phyloP scores from a whole-genome alignment of 2,888 invertebrate genomes.

The Noctua janthe region DNA sequence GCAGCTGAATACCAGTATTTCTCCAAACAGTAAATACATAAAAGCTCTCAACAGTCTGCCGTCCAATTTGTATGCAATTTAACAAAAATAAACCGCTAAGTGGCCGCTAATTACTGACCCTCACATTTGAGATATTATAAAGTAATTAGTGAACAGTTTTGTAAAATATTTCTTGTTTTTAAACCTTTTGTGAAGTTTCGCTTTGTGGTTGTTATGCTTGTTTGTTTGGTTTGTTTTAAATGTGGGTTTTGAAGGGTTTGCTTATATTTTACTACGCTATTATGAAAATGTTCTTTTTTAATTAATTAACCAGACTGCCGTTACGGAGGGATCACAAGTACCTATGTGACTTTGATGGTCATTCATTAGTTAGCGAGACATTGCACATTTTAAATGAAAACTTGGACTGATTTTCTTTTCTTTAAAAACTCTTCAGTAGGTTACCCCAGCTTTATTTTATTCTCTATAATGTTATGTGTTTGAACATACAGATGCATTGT shows the following conservation, averaged over 20 bases:
- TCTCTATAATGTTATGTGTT: background rate
- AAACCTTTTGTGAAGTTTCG: constrained; percentile 37
- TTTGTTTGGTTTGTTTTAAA: constrained; percentile 34
- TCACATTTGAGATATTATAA: constrained; percentile 63
- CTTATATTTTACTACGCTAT: background rate
- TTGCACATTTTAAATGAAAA: background rate
- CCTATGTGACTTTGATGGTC: background rate
- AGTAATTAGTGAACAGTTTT: constrained; percentile 66
- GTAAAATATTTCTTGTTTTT: constrained; percentile 56
- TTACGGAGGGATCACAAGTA: background rate
- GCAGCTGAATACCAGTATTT: constrained; percentile 11
- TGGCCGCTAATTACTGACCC: constrained; percentile 63
- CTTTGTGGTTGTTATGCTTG: constrained; percentile 44
- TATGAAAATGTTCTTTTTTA: background rate
- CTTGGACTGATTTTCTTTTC: background rate
- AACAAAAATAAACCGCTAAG: constrained; percentile 37
- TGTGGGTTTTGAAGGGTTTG: constrained; percentile 1
- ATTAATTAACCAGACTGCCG: background rate
- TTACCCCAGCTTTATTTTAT: background rate
- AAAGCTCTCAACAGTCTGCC: constrained; percentile 24
- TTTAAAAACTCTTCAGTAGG: background rate
- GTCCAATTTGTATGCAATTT: constrained; percentile 30
- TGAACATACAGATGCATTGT: background rate
- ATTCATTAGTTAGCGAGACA: background rate
- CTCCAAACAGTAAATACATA: constrained; percentile 19